Percentiles rank a stretch among this genome's conserved stretches.
Evolutionary conservation across 2,888 invertebrate genomes (phyloP).

Genomic region (Clusia tigrina): DNA sequence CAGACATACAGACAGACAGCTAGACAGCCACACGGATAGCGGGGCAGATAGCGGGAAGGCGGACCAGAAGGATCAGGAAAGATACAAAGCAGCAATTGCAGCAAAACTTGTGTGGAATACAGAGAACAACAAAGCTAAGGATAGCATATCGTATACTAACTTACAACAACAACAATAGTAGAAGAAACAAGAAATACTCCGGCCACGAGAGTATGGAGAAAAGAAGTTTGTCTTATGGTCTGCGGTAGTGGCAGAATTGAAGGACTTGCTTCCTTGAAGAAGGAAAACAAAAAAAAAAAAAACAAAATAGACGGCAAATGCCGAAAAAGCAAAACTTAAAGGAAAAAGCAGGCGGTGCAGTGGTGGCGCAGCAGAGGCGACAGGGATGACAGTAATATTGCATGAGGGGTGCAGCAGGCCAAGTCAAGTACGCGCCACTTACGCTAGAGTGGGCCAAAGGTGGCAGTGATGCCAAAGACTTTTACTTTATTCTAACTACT

Average conservation of each 20-base stretch:
- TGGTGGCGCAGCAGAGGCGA: not conserved
- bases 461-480: slow-evolving; percentile 11
- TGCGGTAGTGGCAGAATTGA: slow-evolving; percentile 34
- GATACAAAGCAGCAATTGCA: slow-evolving; percentile 8
- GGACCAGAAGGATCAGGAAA: not conserved
- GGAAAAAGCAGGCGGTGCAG: not conserved
- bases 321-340: slow-evolving; percentile 16
- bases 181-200: slow-evolving; percentile 27
- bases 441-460: slow-evolving; percentile 1
- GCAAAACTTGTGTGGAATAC: not conserved
- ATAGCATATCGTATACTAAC: not conserved
- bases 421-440: not conserved
- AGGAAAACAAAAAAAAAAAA: slow-evolving; percentile 25
- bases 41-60: not conserved
- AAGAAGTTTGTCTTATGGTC: slow-evolving; percentile 49
- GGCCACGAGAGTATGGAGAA: slow-evolving; percentile 39
- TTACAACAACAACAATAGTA: slow-evolving; percentile 19
- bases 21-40: not conserved
- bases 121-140: not conserved
- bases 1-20: not conserved
- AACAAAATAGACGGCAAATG: slow-evolving; percentile 30
- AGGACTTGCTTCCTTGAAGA: not conserved
- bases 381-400: no score
- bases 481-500: slow-evolving; percentile 13
- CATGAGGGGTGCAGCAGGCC: no score